A percentile compares a stretch with the other conserved stretches of the same genome.
phyloP scores from a whole-genome alignment of 2,888 invertebrate species.

The Callyntrura sp. region DNA sequence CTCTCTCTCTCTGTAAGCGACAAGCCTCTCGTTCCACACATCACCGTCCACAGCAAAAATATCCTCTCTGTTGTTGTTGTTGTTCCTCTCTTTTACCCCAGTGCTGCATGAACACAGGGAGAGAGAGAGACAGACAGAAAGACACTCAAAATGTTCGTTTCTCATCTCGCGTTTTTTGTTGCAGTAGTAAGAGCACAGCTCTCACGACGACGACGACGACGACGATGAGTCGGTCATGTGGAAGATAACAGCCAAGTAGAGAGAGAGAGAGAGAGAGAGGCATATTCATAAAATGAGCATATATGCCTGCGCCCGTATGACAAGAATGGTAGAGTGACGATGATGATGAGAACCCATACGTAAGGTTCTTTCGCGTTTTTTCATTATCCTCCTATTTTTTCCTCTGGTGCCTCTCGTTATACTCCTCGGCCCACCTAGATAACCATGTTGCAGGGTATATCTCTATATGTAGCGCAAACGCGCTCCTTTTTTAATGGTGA shows the following conservation, averaged over 20 bases:
- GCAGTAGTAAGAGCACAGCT: background rate
- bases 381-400: no score
- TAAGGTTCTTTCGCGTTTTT: no score
- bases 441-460: no score
- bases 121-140: no score
- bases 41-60: background rate
- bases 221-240: conserved; percentile 56
- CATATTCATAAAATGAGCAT: background rate
- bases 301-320: background rate
- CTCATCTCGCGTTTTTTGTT: conserved; percentile 41
- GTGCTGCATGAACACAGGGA: no score
- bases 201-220: conserved; percentile 36
- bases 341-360: no score
- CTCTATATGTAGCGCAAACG: no score
- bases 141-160: conserved; percentile 16
- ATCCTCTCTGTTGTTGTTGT: conserved; percentile 40
- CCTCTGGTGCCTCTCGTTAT: no score
- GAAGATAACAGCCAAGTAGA: conserved; percentile 44
- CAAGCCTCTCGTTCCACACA: conserved; percentile 2
- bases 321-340: no score
- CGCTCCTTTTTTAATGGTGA: no score
- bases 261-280: background rate
- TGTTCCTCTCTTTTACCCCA: conserved; percentile 5
- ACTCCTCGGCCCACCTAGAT: no score
- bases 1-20: background rate